These are phyloP conservation scores for Caenorhabditis wallacei DNA, from an alignment of 2,888 invertebrate species.

Conservation along the genomic window DNA sequence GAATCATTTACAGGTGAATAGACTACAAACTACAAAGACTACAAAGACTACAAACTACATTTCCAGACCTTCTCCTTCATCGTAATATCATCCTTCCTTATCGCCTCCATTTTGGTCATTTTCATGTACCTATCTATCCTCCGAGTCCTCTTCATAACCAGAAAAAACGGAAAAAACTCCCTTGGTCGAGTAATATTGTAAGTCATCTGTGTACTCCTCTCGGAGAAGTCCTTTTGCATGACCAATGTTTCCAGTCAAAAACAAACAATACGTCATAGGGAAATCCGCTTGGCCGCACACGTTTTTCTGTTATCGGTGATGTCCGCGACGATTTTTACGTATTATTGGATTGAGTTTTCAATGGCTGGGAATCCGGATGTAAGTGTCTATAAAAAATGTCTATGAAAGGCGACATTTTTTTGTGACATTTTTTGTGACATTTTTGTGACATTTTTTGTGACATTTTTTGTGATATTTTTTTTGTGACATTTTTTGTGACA, in stretches of 20 bases:
- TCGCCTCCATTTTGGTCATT: conserved; percentile 1
- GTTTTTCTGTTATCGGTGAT: conserved; percentile 40
- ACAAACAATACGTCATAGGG: conserved; percentile 36
- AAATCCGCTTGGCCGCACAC: conserved; percentile 48
- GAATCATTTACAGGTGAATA: conserved; percentile 31
- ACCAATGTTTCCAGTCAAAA: not conserved
- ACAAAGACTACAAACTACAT: not conserved
- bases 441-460: not conserved
- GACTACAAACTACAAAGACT: conserved; percentile 4
- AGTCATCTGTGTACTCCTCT: conserved; percentile 5
- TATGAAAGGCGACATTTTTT: not conserved
- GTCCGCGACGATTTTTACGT: conserved; percentile 31
- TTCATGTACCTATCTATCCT: conserved; percentile 39
- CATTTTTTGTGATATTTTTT: not conserved
- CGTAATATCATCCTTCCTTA: conserved; percentile 32
- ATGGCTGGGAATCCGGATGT: conserved; percentile 41
- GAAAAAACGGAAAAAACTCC: conserved; percentile 29
- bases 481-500: too few species aligned
- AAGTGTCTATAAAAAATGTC: not conserved
- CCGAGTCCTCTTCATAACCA: conserved; percentile 12
- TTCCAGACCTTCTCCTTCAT: conserved; percentile 43
- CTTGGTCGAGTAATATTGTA: conserved; percentile 16
- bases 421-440: not conserved
- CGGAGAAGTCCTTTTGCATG: not conserved
- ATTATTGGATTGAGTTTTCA: conserved; percentile 43